A percentile compares a stretch with the other conserved stretches of the same genome.
phyloP scores from a whole-genome alignment of 2,113 vertebrate genomes.

The Ochotona curzoniae region DNA sequence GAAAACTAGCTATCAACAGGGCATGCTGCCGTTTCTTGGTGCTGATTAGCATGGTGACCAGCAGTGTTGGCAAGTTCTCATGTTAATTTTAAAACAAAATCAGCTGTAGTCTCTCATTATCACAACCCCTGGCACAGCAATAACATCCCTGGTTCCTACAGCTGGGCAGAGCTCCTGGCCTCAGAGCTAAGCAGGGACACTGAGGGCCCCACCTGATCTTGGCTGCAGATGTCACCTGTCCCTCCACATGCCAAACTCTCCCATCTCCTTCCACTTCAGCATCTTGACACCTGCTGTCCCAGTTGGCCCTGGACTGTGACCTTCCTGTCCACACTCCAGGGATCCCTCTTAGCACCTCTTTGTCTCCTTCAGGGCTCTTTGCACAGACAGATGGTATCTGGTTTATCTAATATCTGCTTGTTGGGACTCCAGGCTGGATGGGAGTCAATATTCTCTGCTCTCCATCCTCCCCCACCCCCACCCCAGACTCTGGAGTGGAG shows the following conservation, averaged over 20 bases:
- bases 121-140: background rate
- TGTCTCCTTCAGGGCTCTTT: conserved; percentile 2
- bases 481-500: background rate
- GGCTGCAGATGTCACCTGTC: background rate
- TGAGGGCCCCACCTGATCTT: background rate
- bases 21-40: background rate
- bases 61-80: background rate
- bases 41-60: background rate
- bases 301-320: background rate
- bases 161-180: background rate
- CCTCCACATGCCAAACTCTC: background rate
- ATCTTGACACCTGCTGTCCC: background rate
- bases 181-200: background rate
- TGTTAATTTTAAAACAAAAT: conserved; percentile 42
- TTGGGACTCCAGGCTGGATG: background rate
- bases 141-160: background rate
- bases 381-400: background rate
- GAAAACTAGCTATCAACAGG: background rate
- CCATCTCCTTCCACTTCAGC: too few species aligned
- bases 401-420: background rate
- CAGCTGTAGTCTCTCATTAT: background rate
- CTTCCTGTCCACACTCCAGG: background rate
- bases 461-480: background rate
- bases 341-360: background rate
- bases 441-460: background rate